Evolutionary conservation across 2,888 invertebrate species (phyloP).

Genomic region (Lepas anatifera): DNA sequence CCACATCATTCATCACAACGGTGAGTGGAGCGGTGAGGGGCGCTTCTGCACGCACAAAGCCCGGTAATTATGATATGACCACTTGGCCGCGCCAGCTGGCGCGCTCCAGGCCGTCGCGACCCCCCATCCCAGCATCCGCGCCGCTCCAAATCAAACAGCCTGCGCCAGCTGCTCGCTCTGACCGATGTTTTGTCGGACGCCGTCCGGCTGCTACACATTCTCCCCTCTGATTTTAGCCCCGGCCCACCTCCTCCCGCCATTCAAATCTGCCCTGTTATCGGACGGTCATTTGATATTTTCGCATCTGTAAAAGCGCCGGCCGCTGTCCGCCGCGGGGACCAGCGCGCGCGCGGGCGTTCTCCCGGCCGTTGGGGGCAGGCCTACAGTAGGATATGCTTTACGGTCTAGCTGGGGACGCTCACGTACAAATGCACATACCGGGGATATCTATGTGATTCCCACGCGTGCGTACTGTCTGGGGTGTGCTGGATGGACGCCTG

Average conservation of each 20-base stretch:
- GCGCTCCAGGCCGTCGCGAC: background rate
- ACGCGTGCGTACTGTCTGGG: background rate
- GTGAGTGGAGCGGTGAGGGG: background rate
- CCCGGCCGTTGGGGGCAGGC: too few relatives aligned
- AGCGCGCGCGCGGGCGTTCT: background rate
- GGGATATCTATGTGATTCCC: constrained; percentile 6
- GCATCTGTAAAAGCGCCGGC: background rate
- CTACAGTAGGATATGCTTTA: too few relatives aligned
- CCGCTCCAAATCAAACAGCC: background rate
- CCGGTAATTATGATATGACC: constrained; percentile 8
- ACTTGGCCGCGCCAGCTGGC: background rate
- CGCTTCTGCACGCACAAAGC: background rate
- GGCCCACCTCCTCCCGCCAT: background rate
- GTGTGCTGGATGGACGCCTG: too few relatives aligned
- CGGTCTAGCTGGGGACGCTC: background rate
- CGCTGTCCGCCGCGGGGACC: background rate
- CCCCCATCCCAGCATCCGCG: background rate
- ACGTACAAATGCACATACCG: background rate
- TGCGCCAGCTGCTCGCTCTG: background rate
- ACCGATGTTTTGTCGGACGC: constrained; percentile 1
- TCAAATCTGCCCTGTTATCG: constrained; percentile 1
- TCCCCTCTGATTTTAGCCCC: background rate
- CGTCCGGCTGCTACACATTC: background rate
- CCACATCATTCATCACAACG: constrained; percentile 2
- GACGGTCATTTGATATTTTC: constrained; percentile 10